Base-by-base conservation (phyloP, 2,797 vertebrate species). In the Pseudochirops cupreus region DNA sequence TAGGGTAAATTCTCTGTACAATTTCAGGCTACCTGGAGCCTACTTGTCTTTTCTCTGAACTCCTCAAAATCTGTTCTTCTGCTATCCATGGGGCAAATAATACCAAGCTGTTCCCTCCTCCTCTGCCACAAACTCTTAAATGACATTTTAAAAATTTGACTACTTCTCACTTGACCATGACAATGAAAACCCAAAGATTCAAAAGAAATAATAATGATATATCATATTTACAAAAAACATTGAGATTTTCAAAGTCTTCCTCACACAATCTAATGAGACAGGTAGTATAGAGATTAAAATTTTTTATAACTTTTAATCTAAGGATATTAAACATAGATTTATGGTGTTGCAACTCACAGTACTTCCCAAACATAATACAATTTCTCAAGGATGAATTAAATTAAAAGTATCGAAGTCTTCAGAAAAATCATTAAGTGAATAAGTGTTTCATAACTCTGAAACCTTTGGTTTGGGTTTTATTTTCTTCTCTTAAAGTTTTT, bases 361-460 rank as follows among this genome's bases (percentile, higher is more conserved):
- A 58, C 59, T 39, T 74, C n/a, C 18, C 16, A 21, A 74, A 21
- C 39, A 46, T 39, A 46, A 46, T 82, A 10, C 39, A 46, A 82
- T 16, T 82, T 39, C n/a, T 82, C 18, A 82, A 82, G 39, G 14
- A 50, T 92, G 91, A 97, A 55, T 94, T 96, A 96, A 93, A 96
- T 96, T 90, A 91, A 56, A 89, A 92, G 62, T 29, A 50, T 28
- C 46, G 87, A 95, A 58, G 62, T 94, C 93, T 82, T 82, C 3
- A 82, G 16, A 82, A 82, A 46, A 82, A 82, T 46, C 74, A 82
- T 46, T 9, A 74, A 24, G 21, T 82, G 74, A 46, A 74, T 82
- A 97, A 96, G 14, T 58, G 50, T 54, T 33, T 95, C 58, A 87
- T 93, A 95, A 93, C 46, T 91, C 82, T 33, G 57, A 87, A 53